Conservation (phyloP, 2,797 vertebrate genomes). For the Onychomys leucogaster region DNA sequence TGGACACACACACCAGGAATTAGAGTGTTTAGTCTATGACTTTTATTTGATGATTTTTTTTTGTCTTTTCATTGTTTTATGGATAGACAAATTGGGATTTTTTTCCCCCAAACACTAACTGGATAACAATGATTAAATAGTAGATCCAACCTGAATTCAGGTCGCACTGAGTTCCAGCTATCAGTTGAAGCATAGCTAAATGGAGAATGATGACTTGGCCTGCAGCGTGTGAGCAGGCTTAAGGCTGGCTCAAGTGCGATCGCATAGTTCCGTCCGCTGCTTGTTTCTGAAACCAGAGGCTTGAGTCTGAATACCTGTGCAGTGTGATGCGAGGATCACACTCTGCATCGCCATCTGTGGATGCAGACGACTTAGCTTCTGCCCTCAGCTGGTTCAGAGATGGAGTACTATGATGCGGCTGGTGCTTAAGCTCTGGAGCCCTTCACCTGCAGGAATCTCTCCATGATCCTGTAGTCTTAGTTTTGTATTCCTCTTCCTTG, state of each 20-base stretch:
- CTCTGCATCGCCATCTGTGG: too few relatives aligned
- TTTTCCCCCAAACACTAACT: conserved; percentile 20
- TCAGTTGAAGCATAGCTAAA: conserved; percentile 28
- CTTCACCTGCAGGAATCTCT: background rate
- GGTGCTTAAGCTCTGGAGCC: background rate
- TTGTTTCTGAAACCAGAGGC: conserved; percentile 49
- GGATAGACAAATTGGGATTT: conserved; percentile 23
- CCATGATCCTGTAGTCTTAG: background rate
- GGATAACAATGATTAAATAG: conserved; percentile 32
- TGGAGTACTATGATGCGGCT: background rate
- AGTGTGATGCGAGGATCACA: background rate
- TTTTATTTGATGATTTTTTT: conserved; percentile 42
- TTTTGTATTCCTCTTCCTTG: conserved; percentile 1
- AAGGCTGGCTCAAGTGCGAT: conserved; percentile 30
- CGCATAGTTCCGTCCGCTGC: background rate
- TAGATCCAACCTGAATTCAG: background rate
- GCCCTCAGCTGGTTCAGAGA: background rate
- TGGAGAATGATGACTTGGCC: conserved; percentile 62
- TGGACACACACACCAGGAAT: conserved; percentile 49
- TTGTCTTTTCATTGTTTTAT: conserved; percentile 56
- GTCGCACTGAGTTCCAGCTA: background rate
- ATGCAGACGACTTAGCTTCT: background rate
- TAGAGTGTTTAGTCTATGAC: conserved; percentile 68
- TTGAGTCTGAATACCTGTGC: background rate
- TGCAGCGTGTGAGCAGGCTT: conserved; percentile 1